These are phyloP conservation scores for Leucophenga maculata DNA, from an alignment of 2,888 invertebrate genomes.

Conservation along the genomic window DNA sequence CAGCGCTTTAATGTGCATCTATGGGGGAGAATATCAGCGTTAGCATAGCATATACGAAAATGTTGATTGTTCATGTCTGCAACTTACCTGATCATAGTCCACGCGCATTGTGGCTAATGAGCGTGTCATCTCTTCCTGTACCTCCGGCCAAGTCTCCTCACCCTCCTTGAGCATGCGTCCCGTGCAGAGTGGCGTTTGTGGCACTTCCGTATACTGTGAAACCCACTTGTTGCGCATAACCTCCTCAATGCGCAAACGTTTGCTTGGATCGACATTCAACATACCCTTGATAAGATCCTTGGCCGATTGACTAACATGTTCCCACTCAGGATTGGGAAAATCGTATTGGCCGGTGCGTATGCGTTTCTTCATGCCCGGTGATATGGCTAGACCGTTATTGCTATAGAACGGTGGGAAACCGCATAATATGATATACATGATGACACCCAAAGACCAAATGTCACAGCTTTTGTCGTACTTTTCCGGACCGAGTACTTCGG, in stretches of 20 bases:
- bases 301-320: slow-evolving; percentile 93
- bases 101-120: slow-evolving; percentile 98
- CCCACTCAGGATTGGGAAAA: slow-evolving; percentile 97
- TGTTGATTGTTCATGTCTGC: background rate
- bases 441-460: slow-evolving; percentile 98
- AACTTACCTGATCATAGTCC: slow-evolving; percentile 88
- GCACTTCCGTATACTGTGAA: slow-evolving; percentile 86
- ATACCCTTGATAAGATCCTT: slow-evolving; percentile 96
- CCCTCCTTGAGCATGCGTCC: slow-evolving; percentile 90
- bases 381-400: slow-evolving; percentile 96
- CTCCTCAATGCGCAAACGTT: slow-evolving; percentile 90
- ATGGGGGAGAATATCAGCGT: slow-evolving; percentile 44
- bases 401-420: slow-evolving; percentile 99
- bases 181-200: slow-evolving; percentile 95
- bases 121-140: slow-evolving; percentile 99
- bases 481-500: slow-evolving; percentile 93
- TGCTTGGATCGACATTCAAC: slow-evolving; percentile 93
- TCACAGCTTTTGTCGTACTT: slow-evolving; percentile 99
- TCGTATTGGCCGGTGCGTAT: slow-evolving; percentile 94
- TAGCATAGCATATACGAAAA: background rate
- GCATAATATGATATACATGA: slow-evolving; percentile 98
- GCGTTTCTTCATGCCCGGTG: slow-evolving; percentile 97
- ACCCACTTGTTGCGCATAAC: slow-evolving; percentile 93
- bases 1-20: slow-evolving; percentile 92
- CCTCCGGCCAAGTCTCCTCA: slow-evolving; percentile 95